Evolutionary conservation across 2,888 invertebrate genomes (phyloP).

Genomic region (Boloria euphrosyne): DNA sequence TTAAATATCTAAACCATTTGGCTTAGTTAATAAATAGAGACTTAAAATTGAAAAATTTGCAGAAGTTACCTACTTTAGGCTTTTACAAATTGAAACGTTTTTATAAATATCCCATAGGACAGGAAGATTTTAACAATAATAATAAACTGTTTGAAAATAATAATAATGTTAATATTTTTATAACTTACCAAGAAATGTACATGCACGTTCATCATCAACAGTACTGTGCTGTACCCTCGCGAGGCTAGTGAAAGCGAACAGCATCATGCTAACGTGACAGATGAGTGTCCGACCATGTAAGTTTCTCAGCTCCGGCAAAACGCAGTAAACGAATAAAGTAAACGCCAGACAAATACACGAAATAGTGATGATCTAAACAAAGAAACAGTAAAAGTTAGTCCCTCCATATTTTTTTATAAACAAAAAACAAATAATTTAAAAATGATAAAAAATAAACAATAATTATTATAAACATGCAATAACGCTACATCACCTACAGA

Average conservation of each 20-base stretch:
- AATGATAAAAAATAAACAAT: background rate
- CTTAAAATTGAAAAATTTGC: no score
- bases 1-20: no score
- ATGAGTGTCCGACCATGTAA: slow-evolving; percentile 88
- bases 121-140: no score
- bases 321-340: slow-evolving; percentile 85
- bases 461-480: background rate
- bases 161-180: no score
- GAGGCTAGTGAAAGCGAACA: slow-evolving; percentile 85
- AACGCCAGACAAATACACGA: slow-evolving; percentile 85
- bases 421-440: background rate
- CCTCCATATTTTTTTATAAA: background rate
- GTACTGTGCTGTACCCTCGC: slow-evolving; percentile 77
- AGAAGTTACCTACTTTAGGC: no score
- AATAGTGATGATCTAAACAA: slow-evolving; percentile 71
- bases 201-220: slow-evolving; percentile 64
- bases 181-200: slow-evolving; percentile 78
- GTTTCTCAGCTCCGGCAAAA: slow-evolving; percentile 85
- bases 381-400: background rate
- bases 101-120: no score
- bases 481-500: background rate
- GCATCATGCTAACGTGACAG: slow-evolving; percentile 85
- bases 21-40: no score
- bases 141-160: no score
- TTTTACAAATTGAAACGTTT: no score